A percentile compares a stretch with the other conserved stretches of the same genome.
These are phyloP conservation scores for Rhizoglyphus robini DNA, from an alignment of 1,140 invertebrate genomes.

Conservation along the genomic window DNA sequence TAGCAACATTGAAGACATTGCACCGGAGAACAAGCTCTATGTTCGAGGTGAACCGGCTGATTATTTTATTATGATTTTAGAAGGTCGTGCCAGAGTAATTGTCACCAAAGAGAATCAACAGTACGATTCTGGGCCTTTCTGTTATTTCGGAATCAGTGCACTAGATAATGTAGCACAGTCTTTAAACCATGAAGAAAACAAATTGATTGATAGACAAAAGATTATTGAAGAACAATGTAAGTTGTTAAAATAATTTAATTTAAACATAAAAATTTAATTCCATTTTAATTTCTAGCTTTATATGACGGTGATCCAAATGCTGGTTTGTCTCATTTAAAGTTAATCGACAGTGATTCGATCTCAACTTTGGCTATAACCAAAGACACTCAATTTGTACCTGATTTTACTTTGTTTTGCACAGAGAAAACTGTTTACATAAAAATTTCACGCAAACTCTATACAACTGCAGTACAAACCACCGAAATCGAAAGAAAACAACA, in stretches of 20 bases:
- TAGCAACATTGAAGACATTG: not conserved
- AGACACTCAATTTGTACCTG: constrained; percentile 56
- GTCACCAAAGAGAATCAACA: constrained; percentile 61
- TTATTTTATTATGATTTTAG: constrained; percentile 83
- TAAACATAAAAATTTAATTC: not conserved
- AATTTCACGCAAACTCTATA: constrained; percentile 27
- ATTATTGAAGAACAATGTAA: not conserved
- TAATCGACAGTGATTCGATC: not conserved
- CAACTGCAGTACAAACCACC: constrained; percentile 27
- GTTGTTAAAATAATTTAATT: too few relatives aligned
- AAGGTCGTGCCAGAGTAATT: constrained; percentile 65
- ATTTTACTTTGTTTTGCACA: constrained; percentile 60
- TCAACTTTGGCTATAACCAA: not conserved
- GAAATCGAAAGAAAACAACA: constrained; percentile 25
- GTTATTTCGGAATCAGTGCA: constrained; percentile 73
- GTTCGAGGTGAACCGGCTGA: constrained; percentile 41
- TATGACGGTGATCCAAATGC: not conserved
- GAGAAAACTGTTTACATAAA: constrained; percentile 33
- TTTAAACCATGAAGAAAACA: not conserved
- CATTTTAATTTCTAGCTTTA: not conserved
- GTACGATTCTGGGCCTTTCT: constrained; percentile 88
- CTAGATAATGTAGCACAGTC: constrained; percentile 25
- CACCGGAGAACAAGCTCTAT: constrained; percentile 25
- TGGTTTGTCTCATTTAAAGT: not conserved
- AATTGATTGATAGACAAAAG: not conserved